A percentile compares a stretch with the other conserved stretches of the same genome.
Evolutionary conservation across 2,888 invertebrate genomes (phyloP).

Genomic region (Pammene fasciana): DNA sequence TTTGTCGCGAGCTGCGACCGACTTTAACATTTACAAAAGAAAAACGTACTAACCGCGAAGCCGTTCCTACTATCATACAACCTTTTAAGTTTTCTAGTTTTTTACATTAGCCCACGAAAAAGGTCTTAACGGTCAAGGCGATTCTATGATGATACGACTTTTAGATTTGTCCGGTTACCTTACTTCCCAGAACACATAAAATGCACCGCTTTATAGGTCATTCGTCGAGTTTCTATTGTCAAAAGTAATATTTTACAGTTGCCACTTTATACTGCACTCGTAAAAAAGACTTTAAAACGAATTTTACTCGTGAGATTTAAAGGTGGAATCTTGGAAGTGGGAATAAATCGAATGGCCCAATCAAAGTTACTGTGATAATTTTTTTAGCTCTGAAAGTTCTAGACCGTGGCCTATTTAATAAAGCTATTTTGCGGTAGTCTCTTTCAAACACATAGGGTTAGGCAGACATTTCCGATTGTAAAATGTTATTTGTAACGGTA

Average conservation of each 20-base stretch:
- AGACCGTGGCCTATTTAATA: too few relatives aligned
- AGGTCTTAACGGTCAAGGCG: not conserved
- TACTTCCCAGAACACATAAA: constrained; percentile 44
- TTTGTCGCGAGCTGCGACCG: constrained; percentile 32
- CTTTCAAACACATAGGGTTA: too few relatives aligned
- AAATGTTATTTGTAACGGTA: too few relatives aligned
- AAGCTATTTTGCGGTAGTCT: too few relatives aligned
- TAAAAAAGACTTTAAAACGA: constrained; percentile 44
- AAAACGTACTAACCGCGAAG: not conserved
- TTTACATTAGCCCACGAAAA: not conserved
- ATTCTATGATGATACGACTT: not conserved
- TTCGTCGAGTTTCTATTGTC: constrained; percentile 51
- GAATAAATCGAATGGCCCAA: too few relatives aligned
- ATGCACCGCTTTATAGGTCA: constrained; percentile 49
- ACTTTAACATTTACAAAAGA: not conserved
- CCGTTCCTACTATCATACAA: not conserved
- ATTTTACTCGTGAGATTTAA: constrained; percentile 27
- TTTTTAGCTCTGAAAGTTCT: too few relatives aligned
- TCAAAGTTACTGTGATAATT: too few relatives aligned
- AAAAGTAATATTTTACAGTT: constrained; percentile 51
- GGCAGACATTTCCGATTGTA: too few relatives aligned
- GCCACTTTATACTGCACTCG: constrained; percentile 47
- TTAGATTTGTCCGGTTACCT: not conserved
- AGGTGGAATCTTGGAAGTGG: not conserved
- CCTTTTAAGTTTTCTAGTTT: not conserved